These are phyloP conservation scores for Horisme vitalbata DNA, from an alignment of 2,888 invertebrate species.

Conservation along the genomic window DNA sequence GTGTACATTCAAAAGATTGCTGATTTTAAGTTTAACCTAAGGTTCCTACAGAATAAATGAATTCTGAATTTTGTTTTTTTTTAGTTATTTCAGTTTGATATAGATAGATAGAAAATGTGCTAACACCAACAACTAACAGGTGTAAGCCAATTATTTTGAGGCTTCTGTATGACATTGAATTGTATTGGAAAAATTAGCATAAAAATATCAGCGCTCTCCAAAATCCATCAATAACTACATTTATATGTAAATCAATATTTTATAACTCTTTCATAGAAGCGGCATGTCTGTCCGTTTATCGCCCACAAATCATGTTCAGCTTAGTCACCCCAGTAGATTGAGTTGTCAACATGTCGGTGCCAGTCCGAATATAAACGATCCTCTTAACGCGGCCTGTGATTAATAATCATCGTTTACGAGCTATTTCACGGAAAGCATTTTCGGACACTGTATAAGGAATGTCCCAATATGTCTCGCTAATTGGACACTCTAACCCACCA, in stretches of 20 bases:
- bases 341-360: conserved; percentile 64
- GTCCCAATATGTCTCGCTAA: conserved; percentile 48
- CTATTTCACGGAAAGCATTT: conserved; percentile 55
- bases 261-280: conserved; percentile 27
- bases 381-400: conserved; percentile 63
- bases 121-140: too few relatives aligned
- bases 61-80: too few relatives aligned
- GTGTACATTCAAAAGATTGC: too few relatives aligned
- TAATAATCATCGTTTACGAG: conserved; percentile 64
- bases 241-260: conserved; percentile 26
- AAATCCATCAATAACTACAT: conserved; percentile 21
- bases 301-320: conserved; percentile 43
- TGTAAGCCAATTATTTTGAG: too few relatives aligned
- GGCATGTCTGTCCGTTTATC: conserved; percentile 25
- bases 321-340: conserved; percentile 55
- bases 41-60: too few relatives aligned
- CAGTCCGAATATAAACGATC: conserved; percentile 68
- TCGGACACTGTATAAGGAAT: conserved; percentile 45
- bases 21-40: too few relatives aligned
- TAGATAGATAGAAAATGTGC: too few relatives aligned
- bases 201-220: conserved; percentile 10
- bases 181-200: neutral
- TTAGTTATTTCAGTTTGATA: too few relatives aligned
- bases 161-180: too few relatives aligned
- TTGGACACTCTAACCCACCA: conserved; percentile 47